Base-by-base conservation (phyloP, 2,797 vertebrate species). In the Heterohyrax brucei region DNA sequence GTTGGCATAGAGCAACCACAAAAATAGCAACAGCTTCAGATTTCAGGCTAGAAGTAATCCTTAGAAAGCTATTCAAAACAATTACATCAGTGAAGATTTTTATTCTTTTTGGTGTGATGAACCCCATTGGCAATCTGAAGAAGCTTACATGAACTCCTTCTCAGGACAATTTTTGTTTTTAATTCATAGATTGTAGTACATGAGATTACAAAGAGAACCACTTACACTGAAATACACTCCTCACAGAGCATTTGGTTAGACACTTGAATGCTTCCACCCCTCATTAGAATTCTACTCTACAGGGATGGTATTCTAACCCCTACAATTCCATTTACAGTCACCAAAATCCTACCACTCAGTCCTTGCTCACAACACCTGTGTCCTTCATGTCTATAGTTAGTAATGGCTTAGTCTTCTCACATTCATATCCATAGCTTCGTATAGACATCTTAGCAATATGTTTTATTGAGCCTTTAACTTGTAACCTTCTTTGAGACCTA, bases 1-100 rank as follows among this genome's bases (percentile, higher is more conserved):
- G 7, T 28, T 87, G 76, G 44, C 28, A 62, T 70, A 87, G n/a
- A 85, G 39, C 14, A 44, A 53, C n/a, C 13, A 61, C 8, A 61
- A 21, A 59, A 77, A 56, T 48, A 84, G 9, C 61, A 95, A 59
- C 26, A 82, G 79, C 7, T 24, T 5, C 26, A 88, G 28, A 66
- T 66, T 66, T 66, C 26, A 66, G 26, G 16, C 18, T 66, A 68
- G 85, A 94, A 77, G 22, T 64, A 91, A 81, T 50, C 5, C 44
- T 75, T 88, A 50, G 61, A 64, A 80, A 91, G 8, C 2, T 12
- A 26, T 7, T 87, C 18, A 95, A 53, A 53, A 61, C 94, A 87
- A 14, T 82, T 8, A 8, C 10, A 81, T 70, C 75, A 30, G 16
- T 79, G 39, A 28, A 1, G 0, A 46, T 87, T 89, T 28, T 94